Conservation (phyloP, 2,888 invertebrate species). For the Diplazon laetatorius region DNA sequence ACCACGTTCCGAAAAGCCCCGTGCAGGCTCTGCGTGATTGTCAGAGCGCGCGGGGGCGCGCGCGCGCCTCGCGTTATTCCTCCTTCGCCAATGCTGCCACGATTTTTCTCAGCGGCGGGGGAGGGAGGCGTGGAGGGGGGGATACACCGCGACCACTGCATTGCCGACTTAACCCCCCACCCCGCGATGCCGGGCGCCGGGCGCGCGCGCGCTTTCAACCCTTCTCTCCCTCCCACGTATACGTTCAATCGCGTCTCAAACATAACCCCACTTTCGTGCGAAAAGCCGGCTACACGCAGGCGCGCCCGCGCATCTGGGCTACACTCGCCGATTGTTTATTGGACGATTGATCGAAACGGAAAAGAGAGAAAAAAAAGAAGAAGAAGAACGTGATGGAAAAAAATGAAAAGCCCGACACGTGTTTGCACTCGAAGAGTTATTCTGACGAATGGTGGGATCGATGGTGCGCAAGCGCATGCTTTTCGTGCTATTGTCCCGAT, state of each 20-base stretch:
- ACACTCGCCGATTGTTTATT: not conserved
- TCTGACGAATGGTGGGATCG: slow-evolving; percentile 25
- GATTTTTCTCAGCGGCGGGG: slow-evolving; percentile 38
- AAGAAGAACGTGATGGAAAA: no score
- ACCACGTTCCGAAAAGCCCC: slow-evolving; percentile 57
- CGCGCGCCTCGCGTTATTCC: no score
- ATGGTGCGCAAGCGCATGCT: slow-evolving; percentile 36
- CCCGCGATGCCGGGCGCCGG: no score
- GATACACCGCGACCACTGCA: slow-evolving; percentile 66
- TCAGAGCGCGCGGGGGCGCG: slow-evolving; percentile 32
- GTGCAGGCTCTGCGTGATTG: slow-evolving; percentile 42
- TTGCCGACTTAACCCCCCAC: slow-evolving; percentile 62
- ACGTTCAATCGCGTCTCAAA: slow-evolving; percentile 25
- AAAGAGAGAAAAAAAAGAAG: not conserved
- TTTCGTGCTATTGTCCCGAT: not conserved
- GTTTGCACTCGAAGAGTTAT: slow-evolving; percentile 37
- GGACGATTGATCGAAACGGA: not conserved
- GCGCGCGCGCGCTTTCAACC: no score
- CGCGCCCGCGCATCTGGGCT: no score
- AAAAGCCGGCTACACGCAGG: not conserved
- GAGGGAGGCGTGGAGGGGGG: slow-evolving; percentile 32
- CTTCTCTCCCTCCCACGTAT: not conserved
- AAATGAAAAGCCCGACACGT: slow-evolving; percentile 48
- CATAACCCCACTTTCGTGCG: slow-evolving; percentile 4
- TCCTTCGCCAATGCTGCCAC: slow-evolving; percentile 53